Evolutionary conservation across 2,888 invertebrate genomes (phyloP).

Genomic region (Sesamia inferens): DNA sequence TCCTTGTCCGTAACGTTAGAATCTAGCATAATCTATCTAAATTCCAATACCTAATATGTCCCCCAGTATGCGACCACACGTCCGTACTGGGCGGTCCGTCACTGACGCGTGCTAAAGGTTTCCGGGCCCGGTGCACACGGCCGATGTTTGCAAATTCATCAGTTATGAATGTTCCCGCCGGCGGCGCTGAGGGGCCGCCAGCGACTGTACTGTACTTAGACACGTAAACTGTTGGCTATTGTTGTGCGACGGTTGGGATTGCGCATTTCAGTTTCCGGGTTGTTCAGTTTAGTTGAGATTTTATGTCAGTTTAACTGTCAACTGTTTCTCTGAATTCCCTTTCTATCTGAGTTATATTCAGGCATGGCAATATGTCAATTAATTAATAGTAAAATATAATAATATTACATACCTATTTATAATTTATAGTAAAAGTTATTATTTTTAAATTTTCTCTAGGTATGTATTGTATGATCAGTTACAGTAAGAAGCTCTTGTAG

Average conservation of each 20-base stretch:
- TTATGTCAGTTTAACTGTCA: background rate
- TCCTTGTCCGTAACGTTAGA: background rate
- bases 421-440: background rate
- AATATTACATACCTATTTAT: background rate
- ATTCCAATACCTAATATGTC: background rate
- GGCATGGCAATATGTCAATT: background rate
- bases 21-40: background rate
- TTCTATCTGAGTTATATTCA: background rate
- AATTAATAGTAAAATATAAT: no score
- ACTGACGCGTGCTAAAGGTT: background rate
- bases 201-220: background rate
- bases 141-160: constrained; percentile 70
- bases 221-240: constrained; percentile 25
- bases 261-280: background rate
- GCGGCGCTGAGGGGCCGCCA: constrained; percentile 24
- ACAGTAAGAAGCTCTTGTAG: background rate
- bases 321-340: background rate
- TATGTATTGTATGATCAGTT: background rate
- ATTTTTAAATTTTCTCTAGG: background rate
- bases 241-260: constrained; percentile 7
- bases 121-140: background rate
- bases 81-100: background rate
- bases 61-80: constrained; percentile 17
- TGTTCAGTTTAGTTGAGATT: background rate
- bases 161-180: constrained; percentile 62